Base-by-base conservation (phyloP, 2,888 invertebrate genomes). In the Scaptomyza caliginosa region DNA sequence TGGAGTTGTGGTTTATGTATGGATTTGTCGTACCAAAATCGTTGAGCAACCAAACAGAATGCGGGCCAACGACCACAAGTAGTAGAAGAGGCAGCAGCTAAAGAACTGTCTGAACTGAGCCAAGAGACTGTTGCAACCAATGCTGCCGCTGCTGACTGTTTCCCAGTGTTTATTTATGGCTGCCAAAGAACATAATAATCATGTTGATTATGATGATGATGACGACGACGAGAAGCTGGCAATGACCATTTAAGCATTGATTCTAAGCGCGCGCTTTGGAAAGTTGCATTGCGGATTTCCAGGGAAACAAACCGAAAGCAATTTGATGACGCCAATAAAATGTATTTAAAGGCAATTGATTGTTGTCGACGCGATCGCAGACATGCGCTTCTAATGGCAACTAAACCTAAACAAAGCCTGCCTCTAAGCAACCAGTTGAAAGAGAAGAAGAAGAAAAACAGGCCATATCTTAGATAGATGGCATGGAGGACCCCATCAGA, bases 271-370 rank as follows among this genome's bases (percentile, higher is more conserved):
- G 30, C 45, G 30, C 72, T 68, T 74, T 77, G 84, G 86, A 86
- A 86, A 83, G 82, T 75, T 77, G 68, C 55, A 58, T 64, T 58
- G 87, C 83, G 77, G 83, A 83, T 87, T 87, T 83, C 87, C 74
- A 82, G 40, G 64, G 87, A 87, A 26, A 34, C 34, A 34, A 34
- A 87, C 67, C 67, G 67, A 82, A 67, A 82, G 65, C 86, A 67
- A 85, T 77, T 79, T 74, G 87, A 83, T 87, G 87, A 87, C 85
- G 87, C 82, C 83, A 83, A 83, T 83, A 87, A 83, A 87, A 83
- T 83, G 83, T 74, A 82, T 73, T 86, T 74, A 81, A 69, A 73
- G 86, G 72, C 86, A 84, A 86, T 82, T 81, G 81, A 86, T 86
- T 86, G 82, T 66, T 75, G 85, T 82, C 78, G 75, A 72, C 75